Evolutionary conservation across 2,888 invertebrate genomes (phyloP).

Genomic region (Tryphoninae sp.): DNA sequence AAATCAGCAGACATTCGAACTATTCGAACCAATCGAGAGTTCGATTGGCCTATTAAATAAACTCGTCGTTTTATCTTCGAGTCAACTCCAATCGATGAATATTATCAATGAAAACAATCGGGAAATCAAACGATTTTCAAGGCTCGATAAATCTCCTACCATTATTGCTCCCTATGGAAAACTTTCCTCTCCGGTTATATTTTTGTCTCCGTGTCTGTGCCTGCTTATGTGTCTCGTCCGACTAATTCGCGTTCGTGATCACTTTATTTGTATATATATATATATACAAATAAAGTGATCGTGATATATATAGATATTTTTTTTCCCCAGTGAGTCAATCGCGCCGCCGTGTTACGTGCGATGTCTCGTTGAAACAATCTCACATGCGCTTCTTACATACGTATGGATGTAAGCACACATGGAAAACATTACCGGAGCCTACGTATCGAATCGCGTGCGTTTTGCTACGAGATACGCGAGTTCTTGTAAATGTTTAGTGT

Average conservation of each 20-base stretch:
- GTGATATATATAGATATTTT: no score
- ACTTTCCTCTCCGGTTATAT: constrained; percentile 16
- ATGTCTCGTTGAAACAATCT: constrained; percentile 20
- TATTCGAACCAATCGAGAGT: background rate
- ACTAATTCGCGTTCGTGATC: constrained; percentile 17
- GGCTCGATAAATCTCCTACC: constrained; percentile 35
- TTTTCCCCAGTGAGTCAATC: constrained; percentile 25
- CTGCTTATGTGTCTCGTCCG: background rate
- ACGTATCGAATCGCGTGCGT: background rate
- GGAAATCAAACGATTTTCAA: constrained; percentile 44
- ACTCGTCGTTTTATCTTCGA: constrained; percentile 2
- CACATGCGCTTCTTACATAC: background rate
- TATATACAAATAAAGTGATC: no score
- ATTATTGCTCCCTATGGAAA: constrained; percentile 42
- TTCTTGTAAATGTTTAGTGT: constrained; percentile 42
- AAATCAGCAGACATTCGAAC: background rate
- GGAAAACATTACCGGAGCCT: constrained; percentile 33
- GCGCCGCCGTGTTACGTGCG: constrained; percentile 24
- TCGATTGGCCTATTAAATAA: constrained; percentile 29
- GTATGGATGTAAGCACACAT: constrained; percentile 27
- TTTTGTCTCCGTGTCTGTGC: background rate
- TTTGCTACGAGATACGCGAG: constrained; percentile 11
- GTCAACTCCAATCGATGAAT: constrained; percentile 4
- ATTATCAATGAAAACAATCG: constrained; percentile 34
- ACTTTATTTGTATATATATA: background rate